Evolutionary conservation across 1,140 invertebrate genomes (phyloP).

Genomic region (Arctopsyche grandis): DNA sequence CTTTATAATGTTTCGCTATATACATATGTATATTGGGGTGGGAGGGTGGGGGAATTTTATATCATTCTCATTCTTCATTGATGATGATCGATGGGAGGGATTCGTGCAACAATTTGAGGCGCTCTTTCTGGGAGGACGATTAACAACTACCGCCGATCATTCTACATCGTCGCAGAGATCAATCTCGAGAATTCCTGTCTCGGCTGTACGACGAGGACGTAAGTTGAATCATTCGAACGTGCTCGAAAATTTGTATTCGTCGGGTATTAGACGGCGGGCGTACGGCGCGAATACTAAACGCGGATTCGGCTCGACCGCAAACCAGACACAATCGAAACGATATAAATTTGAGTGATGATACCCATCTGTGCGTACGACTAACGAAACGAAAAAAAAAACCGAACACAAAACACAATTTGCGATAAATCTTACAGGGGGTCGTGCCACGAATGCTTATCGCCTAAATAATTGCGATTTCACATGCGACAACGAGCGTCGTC

Average conservation of each 20-base stretch:
- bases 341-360: slow-evolving; percentile 11
- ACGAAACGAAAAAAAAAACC: no score
- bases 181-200: slow-evolving; percentile 4
- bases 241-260: not conserved
- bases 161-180: not conserved
- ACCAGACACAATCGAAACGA: not conserved
- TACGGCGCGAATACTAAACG: not conserved
- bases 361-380: not conserved
- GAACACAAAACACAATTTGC: no score
- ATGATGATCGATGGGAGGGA: no score
- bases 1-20: no score
- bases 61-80: no score
- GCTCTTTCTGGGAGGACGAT: not conserved
- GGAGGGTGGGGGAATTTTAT: no score
- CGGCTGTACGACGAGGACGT: not conserved
- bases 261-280: not conserved
- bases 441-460: no score
- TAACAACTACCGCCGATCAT: not conserved
- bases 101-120: not conserved
- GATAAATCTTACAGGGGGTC: no score
- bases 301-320: not conserved
- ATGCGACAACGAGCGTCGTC: no score
- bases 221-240: not conserved
- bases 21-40: no score
- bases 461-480: no score